Base-by-base conservation (phyloP, 2,797 vertebrate genomes). In the Semaprochilodus insignis region DNA sequence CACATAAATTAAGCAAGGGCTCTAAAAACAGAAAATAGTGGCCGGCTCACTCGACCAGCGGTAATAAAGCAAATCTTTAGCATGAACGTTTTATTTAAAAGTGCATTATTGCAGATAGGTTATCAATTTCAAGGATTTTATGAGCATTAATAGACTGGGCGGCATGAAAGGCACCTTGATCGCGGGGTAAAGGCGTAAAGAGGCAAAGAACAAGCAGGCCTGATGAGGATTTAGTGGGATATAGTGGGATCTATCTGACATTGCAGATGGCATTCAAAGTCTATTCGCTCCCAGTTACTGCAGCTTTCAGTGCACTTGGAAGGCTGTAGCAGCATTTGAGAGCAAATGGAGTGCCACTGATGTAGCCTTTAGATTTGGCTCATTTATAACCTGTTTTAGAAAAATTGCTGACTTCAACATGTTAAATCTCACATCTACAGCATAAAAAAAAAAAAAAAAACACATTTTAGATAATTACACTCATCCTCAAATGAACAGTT, bases 41-140 rank as follows among this genome's bases (percentile, higher is more conserved):
- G 31, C 75, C 81, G 74, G 79, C 76, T 59, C 80, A 77, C 48
- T 67, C 63, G 67, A 76, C 80, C 36, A 81, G 71, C 84, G 63
- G 83, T 85, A 88, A 91, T 89, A 90, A 88, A 89, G 85, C 86
- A 85, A 88, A 87, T 87, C 80, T 84, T 86, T 83, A 87, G 88
- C 87, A 83, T 89, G 88, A 88, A 78, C 71, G 85, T 85, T 86
- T 89, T 87, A 90, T 85, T 89, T 88, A 84, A 88, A 88, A 85
- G 77, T 85, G 83, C 82, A 88, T 89, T 90, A 90, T 85, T 87
- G 48, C 31, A 79, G 81, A 89, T 85, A 85, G 88, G 83, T 87
- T 87, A 91, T 91, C 86, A 87, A 90, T 90, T 90, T 87, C 84
- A 86, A 86, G 87, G 81, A 77, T 88, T 90, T 89, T 88, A 89